Evolutionary conservation across 2,113 vertebrate species (phyloP).

Genomic region (Trogon surrucura): DNA sequence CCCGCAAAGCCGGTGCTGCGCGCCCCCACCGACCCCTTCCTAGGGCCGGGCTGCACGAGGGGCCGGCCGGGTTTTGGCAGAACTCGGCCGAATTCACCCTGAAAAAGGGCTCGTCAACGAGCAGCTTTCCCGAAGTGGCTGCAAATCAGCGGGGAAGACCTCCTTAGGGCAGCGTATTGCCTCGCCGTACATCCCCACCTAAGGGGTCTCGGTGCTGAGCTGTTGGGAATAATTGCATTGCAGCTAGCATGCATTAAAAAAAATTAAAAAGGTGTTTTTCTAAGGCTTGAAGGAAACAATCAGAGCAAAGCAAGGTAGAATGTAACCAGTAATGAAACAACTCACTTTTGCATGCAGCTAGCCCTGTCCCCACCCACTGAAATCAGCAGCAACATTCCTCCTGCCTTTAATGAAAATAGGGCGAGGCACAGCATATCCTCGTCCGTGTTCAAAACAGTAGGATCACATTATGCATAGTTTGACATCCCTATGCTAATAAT

Average conservation of each 20-base stretch:
- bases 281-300: neutral
- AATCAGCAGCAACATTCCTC: neutral
- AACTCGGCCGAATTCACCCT: neutral
- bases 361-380: neutral
- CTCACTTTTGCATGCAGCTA: neutral
- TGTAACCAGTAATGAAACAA: neutral
- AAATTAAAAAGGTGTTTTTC: neutral
- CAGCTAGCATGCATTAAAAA: neutral
- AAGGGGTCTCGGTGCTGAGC: neutral
- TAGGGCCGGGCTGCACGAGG: neutral
- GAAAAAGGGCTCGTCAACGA: neutral
- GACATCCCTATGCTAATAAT: neutral
- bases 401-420: neutral
- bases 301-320: neutral
- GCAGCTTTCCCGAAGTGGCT: neutral
- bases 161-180: neutral
- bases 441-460: neutral
- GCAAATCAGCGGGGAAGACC: neutral
- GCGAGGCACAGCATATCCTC: neutral
- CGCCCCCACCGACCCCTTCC: neutral
- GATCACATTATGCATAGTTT: neutral
- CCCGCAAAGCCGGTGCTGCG: too few relatives aligned
- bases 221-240: neutral
- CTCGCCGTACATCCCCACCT: neutral
- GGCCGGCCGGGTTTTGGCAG: rapidly evolving